A percentile compares a stretch with the other conserved stretches of the same genome.
Conservation (phyloP, 2,797 vertebrate species). For the Pseudocheirus occidentalis region DNA sequence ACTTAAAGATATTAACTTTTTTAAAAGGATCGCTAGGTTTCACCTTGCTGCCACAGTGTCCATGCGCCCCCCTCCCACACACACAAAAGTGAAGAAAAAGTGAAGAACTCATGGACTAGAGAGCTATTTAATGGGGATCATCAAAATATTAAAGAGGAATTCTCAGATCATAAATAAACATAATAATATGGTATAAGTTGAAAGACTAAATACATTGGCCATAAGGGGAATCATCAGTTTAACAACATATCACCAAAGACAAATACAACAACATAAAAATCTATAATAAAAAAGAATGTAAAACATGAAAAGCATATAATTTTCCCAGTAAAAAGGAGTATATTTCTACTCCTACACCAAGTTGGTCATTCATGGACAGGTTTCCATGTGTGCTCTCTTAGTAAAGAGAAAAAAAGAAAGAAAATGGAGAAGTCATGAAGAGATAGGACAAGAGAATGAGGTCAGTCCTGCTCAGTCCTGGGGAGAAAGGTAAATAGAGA, state of each 20-base stretch:
- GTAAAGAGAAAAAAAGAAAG: neutral
- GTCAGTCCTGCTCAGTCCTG: neutral
- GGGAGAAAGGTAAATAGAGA: neutral
- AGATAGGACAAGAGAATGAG: neutral
- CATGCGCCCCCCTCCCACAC: neutral
- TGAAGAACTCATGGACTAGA: neutral
- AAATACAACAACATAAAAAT: neutral
- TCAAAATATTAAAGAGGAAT: neutral
- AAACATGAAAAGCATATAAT: neutral
- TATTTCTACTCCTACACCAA: neutral
- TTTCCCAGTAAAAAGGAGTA: neutral
- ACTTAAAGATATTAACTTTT: neutral
- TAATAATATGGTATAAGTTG: neutral
- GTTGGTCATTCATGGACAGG: neutral
- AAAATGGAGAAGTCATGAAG: neutral
- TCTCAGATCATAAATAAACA: neutral
- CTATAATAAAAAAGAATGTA: neutral
- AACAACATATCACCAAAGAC: neutral
- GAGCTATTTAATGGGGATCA: neutral
- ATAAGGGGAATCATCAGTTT: neutral
- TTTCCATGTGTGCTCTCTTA: neutral
- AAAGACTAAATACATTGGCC: neutral
- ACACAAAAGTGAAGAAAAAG: neutral
- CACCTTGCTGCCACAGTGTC: neutral
- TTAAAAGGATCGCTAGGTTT: neutral